Conservation (phyloP, 2,113 vertebrate genomes). For the Thoracochromis brauschi region DNA sequence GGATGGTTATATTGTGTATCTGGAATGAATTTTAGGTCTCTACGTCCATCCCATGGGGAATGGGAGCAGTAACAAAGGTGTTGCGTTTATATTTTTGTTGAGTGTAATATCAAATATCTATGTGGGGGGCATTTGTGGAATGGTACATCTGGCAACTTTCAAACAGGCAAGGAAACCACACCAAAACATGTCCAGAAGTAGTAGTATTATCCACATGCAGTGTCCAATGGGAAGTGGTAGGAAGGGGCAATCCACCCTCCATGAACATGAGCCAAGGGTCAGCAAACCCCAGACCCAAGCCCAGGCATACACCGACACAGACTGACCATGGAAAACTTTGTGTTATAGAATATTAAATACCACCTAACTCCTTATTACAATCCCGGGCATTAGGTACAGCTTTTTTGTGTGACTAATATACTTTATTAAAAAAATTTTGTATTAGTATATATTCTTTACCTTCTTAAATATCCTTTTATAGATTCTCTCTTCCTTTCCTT, state of each 20-base stretch:
- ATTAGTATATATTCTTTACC: background rate
- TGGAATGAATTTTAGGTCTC: too few relatives aligned
- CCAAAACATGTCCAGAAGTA: background rate
- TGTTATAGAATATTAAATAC: background rate
- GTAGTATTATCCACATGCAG: background rate
- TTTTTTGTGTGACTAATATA: background rate
- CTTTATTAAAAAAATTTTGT: background rate
- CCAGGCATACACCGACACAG: background rate
- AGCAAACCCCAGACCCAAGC: background rate
- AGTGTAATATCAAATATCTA: background rate
- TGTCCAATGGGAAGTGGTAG: background rate
- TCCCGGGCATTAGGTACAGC: fast-evolving
- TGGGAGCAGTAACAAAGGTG: too few relatives aligned
- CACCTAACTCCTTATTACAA: background rate
- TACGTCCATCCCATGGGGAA: too few relatives aligned
- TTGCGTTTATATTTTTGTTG: too few relatives aligned
- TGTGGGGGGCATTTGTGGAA: background rate
- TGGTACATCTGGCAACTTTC: background rate
- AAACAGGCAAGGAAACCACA: background rate
- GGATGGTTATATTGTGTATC: too few relatives aligned
- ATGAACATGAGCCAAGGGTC: background rate
- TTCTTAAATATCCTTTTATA: background rate
- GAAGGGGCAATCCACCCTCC: background rate
- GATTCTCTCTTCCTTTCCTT: background rate
- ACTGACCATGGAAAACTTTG: background rate